Evolutionary conservation across 2,797 vertebrate genomes (phyloP).

Genomic region (Lutjanus campechanus): DNA sequence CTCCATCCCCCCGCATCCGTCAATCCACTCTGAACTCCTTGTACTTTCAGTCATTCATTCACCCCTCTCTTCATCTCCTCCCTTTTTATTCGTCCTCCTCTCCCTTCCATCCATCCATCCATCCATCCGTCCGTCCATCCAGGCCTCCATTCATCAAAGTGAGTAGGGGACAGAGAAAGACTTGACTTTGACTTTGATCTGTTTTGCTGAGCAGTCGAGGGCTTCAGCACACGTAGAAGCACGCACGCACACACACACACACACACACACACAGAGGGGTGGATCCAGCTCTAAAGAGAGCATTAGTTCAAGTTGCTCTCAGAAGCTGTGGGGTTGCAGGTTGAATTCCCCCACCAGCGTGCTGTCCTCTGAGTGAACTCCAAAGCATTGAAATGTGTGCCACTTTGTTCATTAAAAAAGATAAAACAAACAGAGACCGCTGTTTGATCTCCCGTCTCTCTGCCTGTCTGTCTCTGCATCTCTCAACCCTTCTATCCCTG

Average conservation of each 20-base stretch:
- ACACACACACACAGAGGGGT: slow-evolving; percentile 19
- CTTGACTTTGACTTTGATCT: slow-evolving; percentile 69
- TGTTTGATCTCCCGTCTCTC: slow-evolving; percentile 57
- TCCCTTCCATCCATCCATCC: slow-evolving; percentile 8
- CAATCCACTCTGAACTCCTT: slow-evolving; percentile 43
- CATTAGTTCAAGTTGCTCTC: slow-evolving; percentile 31
- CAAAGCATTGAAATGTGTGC: slow-evolving; percentile 15
- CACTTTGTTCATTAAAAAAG: slow-evolving; percentile 66
- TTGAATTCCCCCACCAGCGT: slow-evolving; percentile 44
- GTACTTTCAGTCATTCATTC: slow-evolving; percentile 45
- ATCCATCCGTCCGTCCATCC: slow-evolving; percentile 21
- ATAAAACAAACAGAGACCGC: slow-evolving; percentile 58
- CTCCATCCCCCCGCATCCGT: slow-evolving; percentile 19
- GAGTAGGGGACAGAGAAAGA: slow-evolving; percentile 50
- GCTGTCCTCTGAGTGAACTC: slow-evolving; percentile 55
- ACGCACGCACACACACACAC: slow-evolving; percentile 23
- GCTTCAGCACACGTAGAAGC: slow-evolving; percentile 9
- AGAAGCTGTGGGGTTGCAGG: slow-evolving; percentile 36
- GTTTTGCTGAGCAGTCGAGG: slow-evolving; percentile 35
- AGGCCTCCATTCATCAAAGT: slow-evolving; percentile 59
- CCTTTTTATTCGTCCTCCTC: slow-evolving; percentile 32
- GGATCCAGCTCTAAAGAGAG: slow-evolving; percentile 22
- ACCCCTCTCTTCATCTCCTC: slow-evolving; percentile 29
- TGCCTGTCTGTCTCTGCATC: slow-evolving; percentile 7
- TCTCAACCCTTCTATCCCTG: slow-evolving; percentile 12